Evolutionary conservation across 2,797 vertebrate genomes (phyloP), one percentile per base, ranked within the genome.

Genomic region (Sebastolobus altivelis): DNA sequence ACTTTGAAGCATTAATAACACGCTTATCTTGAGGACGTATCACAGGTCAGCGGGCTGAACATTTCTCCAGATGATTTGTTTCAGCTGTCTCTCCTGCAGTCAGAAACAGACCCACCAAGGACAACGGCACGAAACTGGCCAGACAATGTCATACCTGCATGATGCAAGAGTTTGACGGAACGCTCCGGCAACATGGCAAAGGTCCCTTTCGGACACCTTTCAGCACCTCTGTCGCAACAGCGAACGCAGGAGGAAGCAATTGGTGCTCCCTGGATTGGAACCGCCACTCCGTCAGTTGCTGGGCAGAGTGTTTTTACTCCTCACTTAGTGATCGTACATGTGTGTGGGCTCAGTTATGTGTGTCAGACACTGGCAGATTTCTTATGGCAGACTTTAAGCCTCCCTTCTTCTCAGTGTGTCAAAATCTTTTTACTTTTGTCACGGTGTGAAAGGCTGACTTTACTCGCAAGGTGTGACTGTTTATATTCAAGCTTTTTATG

Each of bases 101-200:
- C 75, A 31, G 31, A 79, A 77, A 65, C 33, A 60, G 49, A 65
- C 38, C 76, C 74, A 59, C 71, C 84, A 81, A 80, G 87, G 86
- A 88, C 83, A 86, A 52, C 5, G 3, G 70, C 54, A 55, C 68
- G 61, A 85, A 77, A 54, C 76, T 54, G 80, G 35, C 79, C 80
- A 90, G 80, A 89, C 86, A 85, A 87, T 83, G 83, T 93, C 62
- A 81, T 65, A 76, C 72, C 72, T 65, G 81, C 37, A 86, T 93
- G 93, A 94, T 93, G 93, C 94, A 95, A 94, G 87, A 81, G 76
- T 76, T 46, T 91, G 90, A 93, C 81, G 92, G 86, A 90, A 75
- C 27, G 22, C 74, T 78, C 72, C 58, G 55, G 38, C 80, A 72
- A 75, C 67, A 46, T 65, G 86, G 85, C 75, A 84, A 76, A 90